phyloP scores from a whole-genome alignment of 2,888 invertebrate genomes.

The Microctonus brassicae region DNA sequence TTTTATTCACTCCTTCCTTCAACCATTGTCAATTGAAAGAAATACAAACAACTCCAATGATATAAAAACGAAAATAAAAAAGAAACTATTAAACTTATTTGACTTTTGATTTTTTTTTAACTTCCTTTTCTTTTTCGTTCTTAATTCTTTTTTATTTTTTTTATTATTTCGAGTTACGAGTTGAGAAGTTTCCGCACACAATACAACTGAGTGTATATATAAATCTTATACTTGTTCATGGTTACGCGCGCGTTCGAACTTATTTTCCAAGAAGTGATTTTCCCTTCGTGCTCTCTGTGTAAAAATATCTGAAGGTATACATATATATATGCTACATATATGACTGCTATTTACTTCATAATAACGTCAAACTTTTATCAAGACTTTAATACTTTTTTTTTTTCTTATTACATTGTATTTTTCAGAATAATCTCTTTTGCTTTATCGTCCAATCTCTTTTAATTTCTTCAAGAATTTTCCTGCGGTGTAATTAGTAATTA shows the following conservation, averaged over 20 bases:
- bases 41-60: not conserved
- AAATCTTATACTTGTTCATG: conserved; percentile 19
- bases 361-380: conserved; percentile 3
- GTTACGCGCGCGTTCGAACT: not conserved
- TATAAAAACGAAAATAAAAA: not conserved
- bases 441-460: not conserved
- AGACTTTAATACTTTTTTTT: not conserved
- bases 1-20: not conserved
- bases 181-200: conserved; percentile 32
- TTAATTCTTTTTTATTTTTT: not conserved
- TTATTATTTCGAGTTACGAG: conserved; percentile 10
- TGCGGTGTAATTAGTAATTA: not conserved
- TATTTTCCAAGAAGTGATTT: conserved; percentile 23
- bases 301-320: conserved; percentile 11
- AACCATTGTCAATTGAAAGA: not conserved
- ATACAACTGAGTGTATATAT: conserved; percentile 20
- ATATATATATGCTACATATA: not conserved
- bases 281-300: conserved; percentile 20
- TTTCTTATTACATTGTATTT: not conserved
- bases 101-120: conserved; percentile 5
- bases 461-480: not conserved
- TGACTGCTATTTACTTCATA: not conserved
- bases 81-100: not conserved
- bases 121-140: conserved; percentile 1
- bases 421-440: not conserved